A percentile compares a stretch with the other conserved stretches of the same genome.
phyloP scores from a whole-genome alignment of 2,113 vertebrate species.

The Oncorhynchus clarkii region DNA sequence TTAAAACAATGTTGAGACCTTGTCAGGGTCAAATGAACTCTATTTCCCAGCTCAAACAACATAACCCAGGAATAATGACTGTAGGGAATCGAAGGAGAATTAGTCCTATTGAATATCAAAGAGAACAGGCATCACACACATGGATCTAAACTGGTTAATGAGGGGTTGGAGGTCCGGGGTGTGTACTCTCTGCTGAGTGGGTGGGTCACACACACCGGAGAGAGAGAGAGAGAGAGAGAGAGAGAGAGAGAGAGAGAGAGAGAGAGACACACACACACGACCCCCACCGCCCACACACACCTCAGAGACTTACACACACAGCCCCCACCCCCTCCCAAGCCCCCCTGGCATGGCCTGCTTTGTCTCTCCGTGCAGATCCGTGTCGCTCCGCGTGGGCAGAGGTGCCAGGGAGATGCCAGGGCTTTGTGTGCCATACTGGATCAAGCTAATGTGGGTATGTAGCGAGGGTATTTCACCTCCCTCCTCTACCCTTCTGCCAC shows the following conservation, averaged over 20 bases:
- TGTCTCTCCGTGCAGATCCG: constrained; percentile 41
- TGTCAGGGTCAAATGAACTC: constrained; percentile 4
- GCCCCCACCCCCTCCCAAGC: constrained; percentile 42
- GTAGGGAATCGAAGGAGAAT: constrained; percentile 65
- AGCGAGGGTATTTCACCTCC: constrained; percentile 3
- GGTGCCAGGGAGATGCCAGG: constrained; percentile 60
- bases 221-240: not conserved
- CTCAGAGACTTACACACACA: not conserved
- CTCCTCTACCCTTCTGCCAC: not conserved
- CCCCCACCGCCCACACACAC: not conserved
- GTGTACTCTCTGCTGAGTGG: constrained; percentile 26
- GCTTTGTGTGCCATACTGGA: constrained; percentile 61
- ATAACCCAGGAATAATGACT: constrained; percentile 50
- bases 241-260: not conserved
- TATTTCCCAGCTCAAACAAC: not conserved
- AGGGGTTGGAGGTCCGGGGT: constrained; percentile 43
- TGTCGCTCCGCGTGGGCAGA: constrained; percentile 64
- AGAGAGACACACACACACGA: not conserved
- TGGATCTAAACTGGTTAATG: constrained; percentile 62
- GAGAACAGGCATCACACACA: constrained; percentile 63
- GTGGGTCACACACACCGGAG: constrained; percentile 40
- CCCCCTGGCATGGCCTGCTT: constrained; percentile 60
- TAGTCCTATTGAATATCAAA: constrained; percentile 79
- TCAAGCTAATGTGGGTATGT: constrained; percentile 33
- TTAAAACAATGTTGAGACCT: not conserved